Base-by-base conservation (phyloP, 2,113 vertebrate genomes). In the Ondatra zibethicus region DNA sequence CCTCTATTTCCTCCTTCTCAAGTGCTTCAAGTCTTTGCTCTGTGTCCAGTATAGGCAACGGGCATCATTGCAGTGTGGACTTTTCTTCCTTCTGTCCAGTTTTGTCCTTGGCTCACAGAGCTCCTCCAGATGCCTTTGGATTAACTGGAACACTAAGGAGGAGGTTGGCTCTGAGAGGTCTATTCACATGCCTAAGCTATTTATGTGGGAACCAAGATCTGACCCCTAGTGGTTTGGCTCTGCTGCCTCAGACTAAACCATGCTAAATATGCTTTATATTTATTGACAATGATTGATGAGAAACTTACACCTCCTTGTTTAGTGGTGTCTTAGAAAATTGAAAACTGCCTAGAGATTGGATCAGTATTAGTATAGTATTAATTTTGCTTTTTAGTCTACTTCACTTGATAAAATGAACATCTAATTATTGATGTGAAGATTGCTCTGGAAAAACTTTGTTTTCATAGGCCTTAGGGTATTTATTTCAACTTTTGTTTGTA, bases 361-460 rank as follows among this genome's bases (percentile, higher is more conserved):
- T 84, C 76, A 82, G 50, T 52, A 92, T 94, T 39, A 65, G 77
- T 31, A 82, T 42, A 73, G 39, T 86, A 89, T 72, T 11, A 73
- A 29, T 68, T 96, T 65, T 76, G 21, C 14, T 77, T 93, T 95
- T 77, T 85, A 84, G 77, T 93, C 76, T 27, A 76, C 9, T 92
- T 88, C 50, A 93, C 90, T 92, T 96, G 85, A 81, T 58, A 92
- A 87, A 93, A 77, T 91, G 50, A 75, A 87, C 27, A 91, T 90
- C 88, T 92, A 77, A 31, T 91, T 88, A 80, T 88, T 73, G 80
- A 45, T 42, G 50, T 91, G 80, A 95, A 82, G 70, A 89, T 96
- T 68, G 73, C 85, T 91, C 45, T 96, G 93, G 68, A 4, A 90
- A 81, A 80, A 88, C 23, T 77, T 96, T 75, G 31, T 87, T 89